phyloP scores from a whole-genome alignment of 2,113 vertebrate species.

The Rafetus swinhoei region DNA sequence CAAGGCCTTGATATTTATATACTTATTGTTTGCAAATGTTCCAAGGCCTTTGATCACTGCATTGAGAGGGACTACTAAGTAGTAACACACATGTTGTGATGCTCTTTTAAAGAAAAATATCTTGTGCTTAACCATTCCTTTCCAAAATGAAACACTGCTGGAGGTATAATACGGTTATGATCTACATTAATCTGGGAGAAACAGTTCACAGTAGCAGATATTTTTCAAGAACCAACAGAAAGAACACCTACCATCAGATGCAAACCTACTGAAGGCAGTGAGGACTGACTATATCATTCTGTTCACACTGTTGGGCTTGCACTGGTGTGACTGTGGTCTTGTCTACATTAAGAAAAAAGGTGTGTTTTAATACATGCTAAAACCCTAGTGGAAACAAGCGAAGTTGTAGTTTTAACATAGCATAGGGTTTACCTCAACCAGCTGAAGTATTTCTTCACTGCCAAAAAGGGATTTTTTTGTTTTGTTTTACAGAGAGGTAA shows the following conservation, averaged over 20 bases:
- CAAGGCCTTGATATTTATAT: neutral
- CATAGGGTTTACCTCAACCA: neutral
- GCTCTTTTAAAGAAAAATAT: neutral
- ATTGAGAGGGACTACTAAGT: neutral
- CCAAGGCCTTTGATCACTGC: neutral
- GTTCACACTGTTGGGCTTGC: neutral
- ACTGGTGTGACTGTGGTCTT: neutral
- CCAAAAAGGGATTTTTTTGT: neutral
- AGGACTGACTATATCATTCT: neutral
- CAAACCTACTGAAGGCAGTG: neutral
- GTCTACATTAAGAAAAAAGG: neutral
- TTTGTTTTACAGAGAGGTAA: neutral
- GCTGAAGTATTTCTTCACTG: neutral
- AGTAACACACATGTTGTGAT: neutral
- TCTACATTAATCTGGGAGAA: neutral
- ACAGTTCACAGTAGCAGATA: neutral
- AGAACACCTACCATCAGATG: neutral
- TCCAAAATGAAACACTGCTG: neutral
- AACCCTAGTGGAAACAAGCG: neutral
- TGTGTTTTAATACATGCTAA: neutral
- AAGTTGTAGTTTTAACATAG: neutral
- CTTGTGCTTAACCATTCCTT: neutral
- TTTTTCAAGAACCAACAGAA: neutral
- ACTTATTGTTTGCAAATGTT: neutral
- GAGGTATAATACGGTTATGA: neutral